Evolutionary conservation across 2,888 invertebrate species (phyloP).

Genomic region (Magallana nippona): DNA sequence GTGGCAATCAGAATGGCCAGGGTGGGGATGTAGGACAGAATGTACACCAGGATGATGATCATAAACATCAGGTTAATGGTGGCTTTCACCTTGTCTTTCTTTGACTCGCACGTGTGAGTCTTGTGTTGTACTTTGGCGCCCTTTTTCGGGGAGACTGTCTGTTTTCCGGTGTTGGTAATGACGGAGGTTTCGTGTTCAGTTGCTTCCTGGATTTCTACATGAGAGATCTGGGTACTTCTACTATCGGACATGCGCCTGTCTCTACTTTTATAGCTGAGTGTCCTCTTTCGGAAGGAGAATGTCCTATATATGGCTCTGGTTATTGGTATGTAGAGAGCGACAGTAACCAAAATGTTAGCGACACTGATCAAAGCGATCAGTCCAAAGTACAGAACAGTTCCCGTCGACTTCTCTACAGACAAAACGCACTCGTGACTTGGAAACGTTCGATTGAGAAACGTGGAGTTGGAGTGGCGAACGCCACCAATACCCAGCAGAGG

Average conservation of each 20-base stretch:
- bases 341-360: not conserved
- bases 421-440: not conserved
- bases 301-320: slow-evolving; percentile 12
- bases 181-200: no score
- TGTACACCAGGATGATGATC: slow-evolving; percentile 22
- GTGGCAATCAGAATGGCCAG: not conserved
- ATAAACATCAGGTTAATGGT: slow-evolving; percentile 7
- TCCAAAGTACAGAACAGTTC: not conserved
- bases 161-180: not conserved
- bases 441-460: slow-evolving; percentile 13
- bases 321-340: not conserved
- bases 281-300: not conserved
- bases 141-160: not conserved
- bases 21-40: slow-evolving; percentile 9
- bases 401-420: not conserved
- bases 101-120: not conserved
- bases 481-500: not conserved
- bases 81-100: slow-evolving; percentile 5
- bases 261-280: not conserved
- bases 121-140: not conserved
- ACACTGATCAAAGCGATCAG: not conserved
- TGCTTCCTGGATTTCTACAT: not conserved
- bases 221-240: not conserved
- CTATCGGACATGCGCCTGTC: not conserved
- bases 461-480: not conserved